Base-by-base conservation (phyloP, 1,140 invertebrate species). In the Lepidurus arcticus region DNA sequence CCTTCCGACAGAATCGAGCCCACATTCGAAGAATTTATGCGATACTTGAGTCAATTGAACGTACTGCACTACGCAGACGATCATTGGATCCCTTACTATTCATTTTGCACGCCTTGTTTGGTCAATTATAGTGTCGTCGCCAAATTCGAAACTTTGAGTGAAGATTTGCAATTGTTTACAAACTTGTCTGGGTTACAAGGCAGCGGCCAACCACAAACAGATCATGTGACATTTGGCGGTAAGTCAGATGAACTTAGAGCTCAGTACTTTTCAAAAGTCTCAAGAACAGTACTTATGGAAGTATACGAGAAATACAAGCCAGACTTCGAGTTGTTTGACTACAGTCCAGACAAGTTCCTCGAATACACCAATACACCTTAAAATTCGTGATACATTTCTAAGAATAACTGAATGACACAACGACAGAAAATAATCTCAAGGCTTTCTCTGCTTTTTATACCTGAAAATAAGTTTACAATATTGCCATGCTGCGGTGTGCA, bases 91-190 rank as follows among this genome's bases (percentile, higher is more conserved):
- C 91, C 91, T 0, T 90, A 90, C 79, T 89, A 91, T 81, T 85
- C 89, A 79, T 90, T 91, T 80, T 93, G 92, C 80, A 90, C 91
- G 11, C 92, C 92, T 0, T 94, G 92, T 84, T 86, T 88, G 7
- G 84, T 93, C 0, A 88, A 91, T 76, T 94, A 89, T 81, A 92
- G 95, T 83, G 88, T 95, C 73, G 92, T 96, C 75, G 90, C 93
- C 42, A 95, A 96, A 85, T 96, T 94, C 83, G 94, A 96, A 86
- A 95, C 93, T 7, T 85, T 96, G 44, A 87, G 93, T 86, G 90
- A 88, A 42, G 93, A 95, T 84, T 89, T 90, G 44, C 84, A 88
- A 73, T 92, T 88, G 81, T 88, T 92, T 1, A 88, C 93, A 43
- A 84, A 87, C 73, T 87, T 89, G 81, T 84, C 88, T 43, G 87